Evolutionary conservation across 2,797 vertebrate species (phyloP), one percentile per base, ranked within the genome.

Genomic region (Sylvia borin): DNA sequence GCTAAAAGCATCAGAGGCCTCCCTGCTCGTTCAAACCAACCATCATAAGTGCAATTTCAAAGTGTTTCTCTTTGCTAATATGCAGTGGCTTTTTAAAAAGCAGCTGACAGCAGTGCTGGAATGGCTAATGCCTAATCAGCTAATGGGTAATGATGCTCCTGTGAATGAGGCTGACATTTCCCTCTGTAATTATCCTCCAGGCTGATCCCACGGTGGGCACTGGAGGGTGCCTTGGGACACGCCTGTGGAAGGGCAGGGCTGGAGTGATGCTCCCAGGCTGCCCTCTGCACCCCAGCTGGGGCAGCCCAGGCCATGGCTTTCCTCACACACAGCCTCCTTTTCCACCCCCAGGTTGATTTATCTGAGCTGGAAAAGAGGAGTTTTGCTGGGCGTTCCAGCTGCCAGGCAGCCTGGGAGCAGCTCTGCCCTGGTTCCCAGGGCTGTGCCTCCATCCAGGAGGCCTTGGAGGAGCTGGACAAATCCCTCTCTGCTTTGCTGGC

Each of bases 41-140:
- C 32, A 74, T 45, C 68, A 16, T 17, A 94, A 90, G 62, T 48
- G 82, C 76, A 85, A 73, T 96, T 94, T 94, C 88, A 72, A 92
- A 96, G 54, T 58, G 67, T 91, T 94, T 85, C 87, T 77, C 82
- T 83, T 82, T 68, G 57, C 79, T 95, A 88, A 91, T 81, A 95
- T 77, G 82, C 79, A 95, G 87, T 58, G 88, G 92, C 85, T 92
- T 95, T 96, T 96, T 68, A 81, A 95, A 95, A 92, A 92, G 85
- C 92, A 93, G 75, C 92, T 92, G 86, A 88, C 79, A 93, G 76
- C 88, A 66, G 68, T 66, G 85, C 70, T 95, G 90, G 83, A 90
- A 94, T 90, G 92, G 93, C 94, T 94, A 95, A 94, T 93, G 93
- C 82, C 86, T 92, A 86, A 96, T 96, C 95, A 95, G 91, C 92